Conservation (phyloP, 2,113 vertebrate genomes). For the Trogon surrucura region DNA sequence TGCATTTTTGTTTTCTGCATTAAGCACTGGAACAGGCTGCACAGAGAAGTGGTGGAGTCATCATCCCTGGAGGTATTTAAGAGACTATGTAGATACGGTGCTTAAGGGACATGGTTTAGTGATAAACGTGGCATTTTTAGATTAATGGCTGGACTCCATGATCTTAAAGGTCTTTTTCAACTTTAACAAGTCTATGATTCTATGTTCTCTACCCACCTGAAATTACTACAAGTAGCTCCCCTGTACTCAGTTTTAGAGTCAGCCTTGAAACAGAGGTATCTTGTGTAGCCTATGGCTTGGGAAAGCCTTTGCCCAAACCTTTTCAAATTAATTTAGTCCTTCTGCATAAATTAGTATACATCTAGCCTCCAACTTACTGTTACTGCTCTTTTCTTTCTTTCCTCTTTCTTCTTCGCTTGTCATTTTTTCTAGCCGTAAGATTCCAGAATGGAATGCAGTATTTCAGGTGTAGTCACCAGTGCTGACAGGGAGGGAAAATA, state of each 20-base stretch:
- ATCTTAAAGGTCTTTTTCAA: too few species aligned
- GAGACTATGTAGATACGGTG: too few species aligned
- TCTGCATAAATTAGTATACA: neutral
- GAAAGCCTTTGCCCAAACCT: neutral
- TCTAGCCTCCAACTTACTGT: neutral
- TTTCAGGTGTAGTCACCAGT: neutral
- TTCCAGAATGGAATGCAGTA: neutral
- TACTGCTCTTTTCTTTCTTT: neutral
- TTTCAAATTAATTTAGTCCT: neutral
- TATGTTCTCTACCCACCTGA: neutral
- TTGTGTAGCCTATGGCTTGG: neutral
- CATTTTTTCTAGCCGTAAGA: neutral
- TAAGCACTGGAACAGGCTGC: neutral
- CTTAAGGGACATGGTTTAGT: too few species aligned
- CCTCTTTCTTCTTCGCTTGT: neutral
- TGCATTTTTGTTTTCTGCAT: neutral
- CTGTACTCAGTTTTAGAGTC: neutral
- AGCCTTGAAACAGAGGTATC: neutral
- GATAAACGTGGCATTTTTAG: too few species aligned
- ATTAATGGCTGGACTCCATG: too few species aligned
- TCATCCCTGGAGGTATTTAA: too few species aligned
- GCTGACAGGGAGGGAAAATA: neutral
- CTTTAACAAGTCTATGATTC: too few species aligned
- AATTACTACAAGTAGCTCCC: neutral
- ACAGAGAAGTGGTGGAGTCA: too few species aligned